A percentile compares a stretch with the other conserved stretches of the same genome.
These are phyloP conservation scores for Oreochromis mossambicus DNA, from an alignment of 2,797 vertebrate genomes.

Conservation along the genomic window DNA sequence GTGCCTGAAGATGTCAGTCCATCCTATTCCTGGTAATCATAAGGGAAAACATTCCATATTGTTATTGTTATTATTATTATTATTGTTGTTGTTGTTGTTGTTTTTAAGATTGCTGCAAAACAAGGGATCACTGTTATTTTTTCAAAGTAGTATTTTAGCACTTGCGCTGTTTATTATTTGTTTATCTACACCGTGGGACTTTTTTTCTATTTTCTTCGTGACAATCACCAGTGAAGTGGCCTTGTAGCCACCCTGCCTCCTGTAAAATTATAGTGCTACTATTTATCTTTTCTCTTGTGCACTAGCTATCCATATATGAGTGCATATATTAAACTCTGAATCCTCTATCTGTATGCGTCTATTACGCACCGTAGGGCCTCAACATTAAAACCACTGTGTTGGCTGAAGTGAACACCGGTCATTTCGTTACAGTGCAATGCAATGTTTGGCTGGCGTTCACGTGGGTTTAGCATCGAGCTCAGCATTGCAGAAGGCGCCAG, in stretches of 20 bases:
- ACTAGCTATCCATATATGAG: constrained; percentile 35
- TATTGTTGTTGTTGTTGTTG: constrained; percentile 8
- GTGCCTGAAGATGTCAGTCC: constrained; percentile 57
- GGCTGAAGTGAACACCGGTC: background rate
- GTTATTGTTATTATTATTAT: constrained; percentile 19
- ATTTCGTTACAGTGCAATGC: background rate
- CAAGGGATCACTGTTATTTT: constrained; percentile 68
- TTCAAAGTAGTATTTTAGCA: constrained; percentile 42
- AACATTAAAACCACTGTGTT: background rate
- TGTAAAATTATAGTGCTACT: constrained; percentile 11
- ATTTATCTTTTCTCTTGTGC: constrained; percentile 29
- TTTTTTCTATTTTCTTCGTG: constrained; percentile 11
- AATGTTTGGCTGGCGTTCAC: background rate
- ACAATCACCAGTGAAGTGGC: constrained; percentile 62
- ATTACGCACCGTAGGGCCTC: background rate
- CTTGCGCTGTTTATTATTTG: constrained; percentile 48
- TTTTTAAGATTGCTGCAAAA: constrained; percentile 47
- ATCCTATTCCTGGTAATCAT: constrained; percentile 19
- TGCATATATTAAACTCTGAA: constrained; percentile 34
- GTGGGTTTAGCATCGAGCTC: background rate
- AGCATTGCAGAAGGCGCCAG: background rate
- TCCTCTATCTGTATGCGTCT: constrained; percentile 40
- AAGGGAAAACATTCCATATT: constrained; percentile 72
- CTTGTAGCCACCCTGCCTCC: constrained; percentile 9
- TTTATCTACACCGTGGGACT: constrained; percentile 23